Conservation (phyloP, 2,797 vertebrate genomes). For the Danio tinwini region DNA sequence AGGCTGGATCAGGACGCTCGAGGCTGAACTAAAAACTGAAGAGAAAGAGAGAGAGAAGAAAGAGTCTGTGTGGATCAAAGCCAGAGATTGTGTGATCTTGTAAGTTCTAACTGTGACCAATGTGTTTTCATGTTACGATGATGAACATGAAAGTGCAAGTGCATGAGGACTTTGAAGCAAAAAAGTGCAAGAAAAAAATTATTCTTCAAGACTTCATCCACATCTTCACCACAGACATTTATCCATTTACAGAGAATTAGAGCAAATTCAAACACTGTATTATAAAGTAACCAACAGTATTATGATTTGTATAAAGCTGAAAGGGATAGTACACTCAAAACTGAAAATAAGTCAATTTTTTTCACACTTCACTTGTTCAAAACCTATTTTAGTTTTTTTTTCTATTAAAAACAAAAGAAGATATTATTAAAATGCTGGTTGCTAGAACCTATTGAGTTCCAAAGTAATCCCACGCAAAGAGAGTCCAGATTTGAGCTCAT, state of each 20-base stretch:
- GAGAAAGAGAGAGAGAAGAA: background rate
- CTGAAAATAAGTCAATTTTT: too few relatives aligned
- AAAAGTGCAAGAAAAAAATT: background rate
- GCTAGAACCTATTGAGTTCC: too few relatives aligned
- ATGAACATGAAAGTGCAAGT: background rate
- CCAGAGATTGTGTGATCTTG: conserved; percentile 1
- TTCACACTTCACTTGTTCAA: too few relatives aligned
- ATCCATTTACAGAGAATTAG: background rate
- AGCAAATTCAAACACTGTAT: background rate
- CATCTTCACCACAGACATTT: conserved; percentile 1
- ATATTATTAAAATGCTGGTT: too few relatives aligned
- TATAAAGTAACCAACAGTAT: background rate
- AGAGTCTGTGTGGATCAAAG: conserved; percentile 19
- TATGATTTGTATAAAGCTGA: background rate
- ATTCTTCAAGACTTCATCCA: background rate
- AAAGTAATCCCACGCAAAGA: too few relatives aligned
- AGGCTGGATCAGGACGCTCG: background rate
- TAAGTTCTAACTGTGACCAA: background rate
- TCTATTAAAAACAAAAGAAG: too few relatives aligned
- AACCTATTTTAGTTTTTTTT: too few relatives aligned
- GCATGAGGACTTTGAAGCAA: background rate
- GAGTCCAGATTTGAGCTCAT: too few relatives aligned
- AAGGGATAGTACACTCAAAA: background rate
- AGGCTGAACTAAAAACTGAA: conserved; percentile 12
- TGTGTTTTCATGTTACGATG: background rate